These are phyloP conservation scores for Heliconius erato DNA, from an alignment of 2,888 invertebrate species.

Conservation along the genomic window DNA sequence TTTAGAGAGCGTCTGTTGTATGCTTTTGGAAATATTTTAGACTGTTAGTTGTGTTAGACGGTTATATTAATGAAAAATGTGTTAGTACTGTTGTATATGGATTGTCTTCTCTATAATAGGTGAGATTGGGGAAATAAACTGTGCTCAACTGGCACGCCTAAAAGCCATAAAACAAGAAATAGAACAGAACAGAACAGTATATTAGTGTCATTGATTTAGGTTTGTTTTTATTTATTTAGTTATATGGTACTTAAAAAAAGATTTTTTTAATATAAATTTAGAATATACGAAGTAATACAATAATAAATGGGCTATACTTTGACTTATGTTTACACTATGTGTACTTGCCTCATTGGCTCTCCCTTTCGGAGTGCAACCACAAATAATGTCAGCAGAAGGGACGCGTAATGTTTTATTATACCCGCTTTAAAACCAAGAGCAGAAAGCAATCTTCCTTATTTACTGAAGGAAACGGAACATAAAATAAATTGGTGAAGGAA, in stretches of 20 bases:
- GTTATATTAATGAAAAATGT: background rate
- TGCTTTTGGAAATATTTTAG: slow-evolving; percentile 3
- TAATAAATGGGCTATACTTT: background rate
- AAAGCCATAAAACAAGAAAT: too few relatives aligned
- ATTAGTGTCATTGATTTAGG: too few relatives aligned
- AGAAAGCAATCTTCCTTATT: slow-evolving; percentile 80
- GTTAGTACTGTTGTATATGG: background rate
- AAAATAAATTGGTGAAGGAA: slow-evolving; percentile 66
- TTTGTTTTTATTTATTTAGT: too few relatives aligned
- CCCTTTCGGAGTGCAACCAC: slow-evolving; percentile 73
- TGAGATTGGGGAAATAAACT: too few relatives aligned
- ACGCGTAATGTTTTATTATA: slow-evolving; percentile 81
- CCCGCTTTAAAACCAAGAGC: slow-evolving; percentile 77
- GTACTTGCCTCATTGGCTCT: slow-evolving; percentile 67
- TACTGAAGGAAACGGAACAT: slow-evolving; percentile 68
- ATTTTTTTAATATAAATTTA: too few relatives aligned
- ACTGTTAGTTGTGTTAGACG: background rate
- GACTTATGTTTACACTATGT: slow-evolving; percentile 35
- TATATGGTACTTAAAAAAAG: too few relatives aligned
- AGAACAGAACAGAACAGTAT: too few relatives aligned
- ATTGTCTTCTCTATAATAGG: background rate
- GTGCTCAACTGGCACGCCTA: too few relatives aligned
- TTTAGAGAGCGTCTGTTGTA: slow-evolving; percentile 57
- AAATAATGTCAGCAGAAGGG: slow-evolving; percentile 71
- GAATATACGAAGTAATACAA: background rate